Base-by-base conservation (phyloP, 64 coral and sea anemone genomes). In the Dendronephthya gigantea region DNA sequence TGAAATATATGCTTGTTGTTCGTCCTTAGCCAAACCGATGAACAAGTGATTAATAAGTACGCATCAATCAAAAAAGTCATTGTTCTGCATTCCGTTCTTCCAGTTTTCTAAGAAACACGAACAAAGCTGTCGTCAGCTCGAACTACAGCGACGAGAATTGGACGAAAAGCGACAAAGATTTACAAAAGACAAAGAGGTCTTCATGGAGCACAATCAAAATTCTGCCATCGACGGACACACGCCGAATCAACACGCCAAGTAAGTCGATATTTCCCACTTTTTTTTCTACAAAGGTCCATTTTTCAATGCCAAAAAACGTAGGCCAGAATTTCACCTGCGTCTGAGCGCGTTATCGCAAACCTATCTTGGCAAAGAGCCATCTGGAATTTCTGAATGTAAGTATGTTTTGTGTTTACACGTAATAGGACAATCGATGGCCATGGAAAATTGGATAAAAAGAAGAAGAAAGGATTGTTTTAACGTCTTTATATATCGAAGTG, bases 141-240 rank as follows among this genome's bases (percentile, higher is more conserved):
- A 98, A 49, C 85, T 88, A 51, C 92, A 98, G 68, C 90, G 88
- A 49, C 93, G 93, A 84, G 95, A 98, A 25, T 82, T 98, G 45
- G 95, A 98, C n/a, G 95, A 98, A 16, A 98, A 98, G 43, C 74
- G 95, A 90, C 93, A 98, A 51, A 85, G 83, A 41, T 98, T 98
- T 72, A 92, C 93, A 48, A 93, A 89, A 62, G 95, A 98, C 49
- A 93, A 87, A 68, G 39, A 82, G 9, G 74, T 84, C 5, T 98
- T 88, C 82, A 92, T 93, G 74, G 92, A 98, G 14, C 72, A 79
- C 0, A 29, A 79, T 79, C 30, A 79, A 79, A 79, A 36, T 36
- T 79, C 72, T 33, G 29, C 30, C 0, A 39, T 28, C 72, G 72
- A 36, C 32, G 19, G 19, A 15, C 72, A 79, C 15, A 12, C 4